These are phyloP conservation scores for Cyprinodon brontotheroides DNA, from an alignment of 2,113 vertebrate species.

Conservation along the genomic window DNA sequence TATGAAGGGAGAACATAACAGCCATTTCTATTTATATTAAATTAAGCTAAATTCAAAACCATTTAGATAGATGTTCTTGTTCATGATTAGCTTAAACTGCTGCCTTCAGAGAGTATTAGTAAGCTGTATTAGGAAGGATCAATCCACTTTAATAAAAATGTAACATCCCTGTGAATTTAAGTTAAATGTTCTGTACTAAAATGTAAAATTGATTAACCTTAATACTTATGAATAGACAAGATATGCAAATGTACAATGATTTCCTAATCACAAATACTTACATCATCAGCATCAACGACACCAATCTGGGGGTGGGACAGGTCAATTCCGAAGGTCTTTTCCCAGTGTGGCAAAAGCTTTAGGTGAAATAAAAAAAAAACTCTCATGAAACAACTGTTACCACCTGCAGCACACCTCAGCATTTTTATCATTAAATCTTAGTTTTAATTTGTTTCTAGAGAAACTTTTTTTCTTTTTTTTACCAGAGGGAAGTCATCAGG, in stretches of 20 bases:
- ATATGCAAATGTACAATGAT: neutral
- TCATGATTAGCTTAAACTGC: neutral
- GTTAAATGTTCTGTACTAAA: neutral
- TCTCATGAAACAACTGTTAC: neutral
- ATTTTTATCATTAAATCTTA: neutral
- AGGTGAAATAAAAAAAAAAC: neutral
- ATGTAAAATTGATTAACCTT: no score
- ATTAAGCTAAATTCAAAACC: neutral
- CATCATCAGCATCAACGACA: slow-evolving; percentile 89
- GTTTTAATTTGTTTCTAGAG: neutral
- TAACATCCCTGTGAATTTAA: neutral
- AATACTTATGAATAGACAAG: neutral
- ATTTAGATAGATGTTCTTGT: neutral
- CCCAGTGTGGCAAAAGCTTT: slow-evolving; percentile 92
- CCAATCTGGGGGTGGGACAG: slow-evolving; percentile 90
- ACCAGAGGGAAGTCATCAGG: slow-evolving; percentile 96
- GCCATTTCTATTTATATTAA: neutral
- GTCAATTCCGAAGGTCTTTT: slow-evolving; percentile 91
- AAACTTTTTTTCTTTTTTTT: slow-evolving; percentile 43
- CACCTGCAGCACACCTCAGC: neutral
- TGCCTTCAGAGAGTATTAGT: neutral
- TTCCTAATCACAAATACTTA: slow-evolving; percentile 72
- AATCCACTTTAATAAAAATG: neutral
- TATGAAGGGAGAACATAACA: neutral
- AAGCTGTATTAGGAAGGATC: neutral